phyloP scores from a whole-genome alignment of 2,113 vertebrate genomes.

The Lontra canadensis region DNA sequence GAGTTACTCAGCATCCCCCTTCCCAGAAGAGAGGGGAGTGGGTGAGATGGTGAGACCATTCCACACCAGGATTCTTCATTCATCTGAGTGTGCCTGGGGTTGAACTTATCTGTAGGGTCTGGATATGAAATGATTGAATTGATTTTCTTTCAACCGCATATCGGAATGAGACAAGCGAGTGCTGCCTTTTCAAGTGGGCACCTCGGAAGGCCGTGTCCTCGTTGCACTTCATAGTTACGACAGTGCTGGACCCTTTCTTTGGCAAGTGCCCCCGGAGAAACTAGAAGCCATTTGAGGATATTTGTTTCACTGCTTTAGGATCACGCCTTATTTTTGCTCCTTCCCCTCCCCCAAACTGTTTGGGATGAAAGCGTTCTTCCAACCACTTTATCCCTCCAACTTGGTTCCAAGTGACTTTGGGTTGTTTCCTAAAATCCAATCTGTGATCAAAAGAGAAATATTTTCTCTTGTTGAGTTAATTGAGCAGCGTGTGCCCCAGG shows the following conservation, averaged over 20 bases:
- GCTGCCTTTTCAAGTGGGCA: slow-evolving; percentile 24
- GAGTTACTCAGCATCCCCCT: background rate
- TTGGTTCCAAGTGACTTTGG: background rate
- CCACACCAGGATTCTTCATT: background rate
- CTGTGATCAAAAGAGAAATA: background rate
- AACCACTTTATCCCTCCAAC: background rate
- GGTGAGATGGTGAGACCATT: background rate
- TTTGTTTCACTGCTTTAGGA: slow-evolving; percentile 13
- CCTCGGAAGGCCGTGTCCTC: slow-evolving; percentile 47
- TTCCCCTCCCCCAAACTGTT: background rate
- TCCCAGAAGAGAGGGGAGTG: background rate
- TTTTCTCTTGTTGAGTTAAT: background rate
- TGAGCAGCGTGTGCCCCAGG: no score
- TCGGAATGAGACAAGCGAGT: background rate
- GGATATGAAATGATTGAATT: background rate
- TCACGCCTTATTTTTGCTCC: background rate
- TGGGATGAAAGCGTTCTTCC: background rate
- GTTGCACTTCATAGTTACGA: background rate
- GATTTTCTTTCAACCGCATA: background rate
- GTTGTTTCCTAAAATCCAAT: slow-evolving; percentile 11
- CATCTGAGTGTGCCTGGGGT: background rate
- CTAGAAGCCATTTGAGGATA: slow-evolving; percentile 51
- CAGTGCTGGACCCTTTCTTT: slow-evolving; percentile 10
- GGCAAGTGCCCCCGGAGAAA: slow-evolving; percentile 37
- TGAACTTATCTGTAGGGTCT: background rate